A percentile compares a stretch with the other conserved stretches of the same genome.
These are phyloP conservation scores for Geotrypetes seraphini DNA, from an alignment of 2,797 vertebrate genomes.

Conservation along the genomic window DNA sequence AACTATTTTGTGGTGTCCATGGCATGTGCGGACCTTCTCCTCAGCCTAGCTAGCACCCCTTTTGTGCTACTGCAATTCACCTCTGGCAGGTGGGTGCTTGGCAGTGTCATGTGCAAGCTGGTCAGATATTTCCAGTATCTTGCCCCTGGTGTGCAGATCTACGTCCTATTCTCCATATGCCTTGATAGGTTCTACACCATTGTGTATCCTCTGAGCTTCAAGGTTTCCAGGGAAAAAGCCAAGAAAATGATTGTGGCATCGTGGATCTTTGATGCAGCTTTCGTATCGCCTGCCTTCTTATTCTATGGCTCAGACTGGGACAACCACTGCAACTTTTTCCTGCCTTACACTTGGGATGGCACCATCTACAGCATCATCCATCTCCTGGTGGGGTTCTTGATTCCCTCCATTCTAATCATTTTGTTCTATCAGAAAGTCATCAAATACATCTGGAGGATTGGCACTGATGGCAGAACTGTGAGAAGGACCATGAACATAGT, in stretches of 20 bases:
- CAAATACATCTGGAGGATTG: constrained; percentile 87
- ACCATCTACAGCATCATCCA: constrained; percentile 56
- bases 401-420: constrained; percentile 64
- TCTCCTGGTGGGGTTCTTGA: constrained; percentile 67
- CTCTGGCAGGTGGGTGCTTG: constrained; percentile 65
- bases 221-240: constrained; percentile 86
- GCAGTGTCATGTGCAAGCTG: constrained; percentile 55
- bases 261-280: constrained; percentile 65
- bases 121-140: constrained; percentile 79
- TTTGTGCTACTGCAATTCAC: constrained; percentile 75
- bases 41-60: constrained; percentile 65
- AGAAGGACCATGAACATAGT: constrained; percentile 87
- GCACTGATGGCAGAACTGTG: constrained; percentile 70
- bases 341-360: constrained; percentile 66
- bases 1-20: constrained; percentile 93
- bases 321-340: constrained; percentile 75
- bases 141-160: constrained; percentile 77
- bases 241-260: constrained; percentile 86
- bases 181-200: constrained; percentile 87
- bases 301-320: constrained; percentile 57
- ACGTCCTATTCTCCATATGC: constrained; percentile 80
- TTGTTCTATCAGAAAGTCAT: constrained; percentile 83
- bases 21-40: constrained; percentile 82
- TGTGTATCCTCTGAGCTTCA: constrained; percentile 84
- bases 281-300: constrained; percentile 68